Conservation (phyloP, 2,888 invertebrate species). For the Trissolcus brochymenae region DNA sequence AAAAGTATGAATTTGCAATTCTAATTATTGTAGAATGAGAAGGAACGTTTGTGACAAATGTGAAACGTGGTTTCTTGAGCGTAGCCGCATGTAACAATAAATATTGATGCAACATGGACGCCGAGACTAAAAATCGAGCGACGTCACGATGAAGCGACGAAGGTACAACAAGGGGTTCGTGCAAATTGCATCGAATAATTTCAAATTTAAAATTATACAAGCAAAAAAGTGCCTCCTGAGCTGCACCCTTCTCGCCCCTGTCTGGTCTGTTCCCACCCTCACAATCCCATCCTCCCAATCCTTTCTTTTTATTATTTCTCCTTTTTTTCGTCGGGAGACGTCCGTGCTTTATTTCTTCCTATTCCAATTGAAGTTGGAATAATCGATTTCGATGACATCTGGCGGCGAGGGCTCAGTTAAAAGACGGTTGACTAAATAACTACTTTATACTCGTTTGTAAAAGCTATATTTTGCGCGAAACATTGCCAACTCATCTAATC, state of each 20-base stretch:
- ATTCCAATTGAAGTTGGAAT: constrained; percentile 49
- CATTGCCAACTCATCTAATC: constrained; percentile 15
- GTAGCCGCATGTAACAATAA: constrained; percentile 47
- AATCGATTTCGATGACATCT: constrained; percentile 53
- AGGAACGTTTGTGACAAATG: constrained; percentile 46
- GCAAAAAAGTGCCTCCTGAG: constrained; percentile 46
- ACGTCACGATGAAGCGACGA: constrained; percentile 35
- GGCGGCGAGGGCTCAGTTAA: constrained; percentile 28
- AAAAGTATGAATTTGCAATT: constrained; percentile 24
- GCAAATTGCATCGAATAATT: constrained; percentile 55
- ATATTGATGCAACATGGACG: constrained; percentile 44
- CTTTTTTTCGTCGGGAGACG: constrained; percentile 41
- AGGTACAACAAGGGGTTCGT: constrained; percentile 45
- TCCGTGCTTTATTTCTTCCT: constrained; percentile 41
- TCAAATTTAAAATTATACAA: constrained; percentile 51
- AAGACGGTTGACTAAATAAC: constrained; percentile 37
- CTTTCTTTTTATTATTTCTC: constrained; percentile 45
- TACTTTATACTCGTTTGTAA: constrained; percentile 36
- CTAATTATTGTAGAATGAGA: constrained; percentile 35
- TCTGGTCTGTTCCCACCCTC: neutral
- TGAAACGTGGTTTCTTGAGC: constrained; percentile 46
- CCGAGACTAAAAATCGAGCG: constrained; percentile 34
- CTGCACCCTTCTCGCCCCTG: constrained; percentile 12
- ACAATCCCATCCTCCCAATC: constrained; percentile 2
- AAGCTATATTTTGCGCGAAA: constrained; percentile 18